Evolutionary conservation across 2,888 invertebrate species (phyloP).

Genomic region (Drosophila testacea): DNA sequence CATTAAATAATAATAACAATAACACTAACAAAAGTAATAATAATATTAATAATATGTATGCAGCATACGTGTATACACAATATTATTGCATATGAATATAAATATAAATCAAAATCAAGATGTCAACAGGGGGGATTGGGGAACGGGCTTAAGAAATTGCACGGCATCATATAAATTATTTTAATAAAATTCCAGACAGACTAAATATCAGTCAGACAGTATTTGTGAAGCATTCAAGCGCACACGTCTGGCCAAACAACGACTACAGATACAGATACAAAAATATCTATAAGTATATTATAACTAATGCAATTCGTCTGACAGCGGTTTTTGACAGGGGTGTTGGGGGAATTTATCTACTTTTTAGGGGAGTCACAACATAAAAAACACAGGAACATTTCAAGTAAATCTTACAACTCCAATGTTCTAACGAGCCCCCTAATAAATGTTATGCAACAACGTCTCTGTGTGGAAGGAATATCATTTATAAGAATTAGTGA

Average conservation of each 20-base stretch:
- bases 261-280: constrained; percentile 9
- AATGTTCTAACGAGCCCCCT: too few species aligned
- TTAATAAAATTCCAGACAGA: constrained; percentile 70
- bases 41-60: constrained; percentile 35
- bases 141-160: constrained; percentile 28
- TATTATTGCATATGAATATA: constrained; percentile 40
- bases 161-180: constrained; percentile 62
- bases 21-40: constrained; percentile 20
- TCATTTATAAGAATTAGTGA: too few species aligned
- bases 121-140: neutral
- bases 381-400: neutral
- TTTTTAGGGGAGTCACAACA: neutral
- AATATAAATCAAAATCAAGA: constrained; percentile 51
- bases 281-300: neutral
- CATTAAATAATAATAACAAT: constrained; percentile 46
- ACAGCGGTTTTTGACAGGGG: constrained; percentile 16
- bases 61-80: constrained; percentile 10
- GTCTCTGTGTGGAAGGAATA: too few species aligned
- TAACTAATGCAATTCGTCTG: constrained; percentile 28
- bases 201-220: constrained; percentile 50
- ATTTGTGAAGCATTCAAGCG: constrained; percentile 39
- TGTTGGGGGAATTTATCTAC: neutral
- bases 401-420: too few species aligned
- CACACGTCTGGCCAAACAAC: constrained; percentile 40
- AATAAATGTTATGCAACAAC: too few species aligned